A percentile compares a stretch with the other conserved stretches of the same genome.
Evolutionary conservation across 2,113 vertebrate genomes (phyloP).

Genomic region (Gymnobelideus leadbeateri): DNA sequence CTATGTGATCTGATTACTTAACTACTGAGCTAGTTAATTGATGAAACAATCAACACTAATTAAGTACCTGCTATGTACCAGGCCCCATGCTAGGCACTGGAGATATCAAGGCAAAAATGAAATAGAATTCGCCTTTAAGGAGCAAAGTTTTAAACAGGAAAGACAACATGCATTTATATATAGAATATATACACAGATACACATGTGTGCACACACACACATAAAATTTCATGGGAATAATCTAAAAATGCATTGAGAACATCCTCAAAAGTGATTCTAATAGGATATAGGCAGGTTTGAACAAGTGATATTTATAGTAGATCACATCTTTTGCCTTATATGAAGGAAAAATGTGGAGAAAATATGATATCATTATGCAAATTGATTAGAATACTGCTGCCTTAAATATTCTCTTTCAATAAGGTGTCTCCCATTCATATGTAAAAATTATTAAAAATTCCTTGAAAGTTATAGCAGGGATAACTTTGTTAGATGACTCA

Average conservation of each 20-base stretch:
- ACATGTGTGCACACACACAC: no score
- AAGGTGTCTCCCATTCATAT: background rate
- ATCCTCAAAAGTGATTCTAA: background rate
- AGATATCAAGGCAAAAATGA: background rate
- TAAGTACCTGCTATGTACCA: background rate
- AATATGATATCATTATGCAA: background rate
- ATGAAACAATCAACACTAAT: background rate
- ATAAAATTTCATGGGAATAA: background rate
- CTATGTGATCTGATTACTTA: background rate
- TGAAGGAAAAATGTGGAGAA: background rate
- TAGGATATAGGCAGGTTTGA: background rate
- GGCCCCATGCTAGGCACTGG: background rate
- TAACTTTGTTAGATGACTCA: background rate
- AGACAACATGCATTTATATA: background rate
- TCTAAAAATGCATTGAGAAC: background rate
- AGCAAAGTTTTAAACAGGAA: background rate
- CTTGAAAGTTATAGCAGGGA: background rate
- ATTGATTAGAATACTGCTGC: background rate
- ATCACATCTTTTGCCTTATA: background rate
- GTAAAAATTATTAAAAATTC: background rate
- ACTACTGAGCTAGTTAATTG: background rate
- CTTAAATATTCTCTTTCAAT: background rate
- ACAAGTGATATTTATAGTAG: background rate
- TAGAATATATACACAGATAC: no score
- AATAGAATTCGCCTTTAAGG: background rate